Percentiles rank a stretch among this genome's conserved stretches.
phyloP scores from a whole-genome alignment of 2,888 invertebrate species.

The Acleris laterana region DNA sequence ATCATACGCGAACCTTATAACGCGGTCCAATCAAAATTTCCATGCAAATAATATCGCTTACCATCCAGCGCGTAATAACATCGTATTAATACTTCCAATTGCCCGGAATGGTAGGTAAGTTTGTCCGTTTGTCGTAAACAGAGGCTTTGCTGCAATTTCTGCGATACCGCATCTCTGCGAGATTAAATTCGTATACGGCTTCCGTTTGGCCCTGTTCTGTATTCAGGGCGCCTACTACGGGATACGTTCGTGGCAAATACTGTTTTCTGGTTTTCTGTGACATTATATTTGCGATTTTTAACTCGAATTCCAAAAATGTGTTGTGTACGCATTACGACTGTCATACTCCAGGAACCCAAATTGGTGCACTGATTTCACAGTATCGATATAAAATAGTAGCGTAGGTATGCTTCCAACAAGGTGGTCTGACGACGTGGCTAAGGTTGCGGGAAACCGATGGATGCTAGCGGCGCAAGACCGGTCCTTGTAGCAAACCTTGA shows the following conservation, averaged over 20 bases:
- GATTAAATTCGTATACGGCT: conserved; percentile 81
- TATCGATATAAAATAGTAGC: no score
- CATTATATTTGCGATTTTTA: no score
- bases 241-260: conserved; percentile 24
- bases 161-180: conserved; percentile 79
- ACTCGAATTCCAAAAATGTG: no score
- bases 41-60: conserved; percentile 35
- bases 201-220: conserved; percentile 68
- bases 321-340: no score
- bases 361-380: no score
- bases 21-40: conserved; percentile 31
- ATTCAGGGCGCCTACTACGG: conserved; percentile 69
- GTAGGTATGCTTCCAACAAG: no score
- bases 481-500: no score
- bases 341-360: no score
- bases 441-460: no score
- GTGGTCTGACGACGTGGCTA: no score
- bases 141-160: conserved; percentile 74
- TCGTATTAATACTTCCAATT: conserved; percentile 35
- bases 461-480: no score
- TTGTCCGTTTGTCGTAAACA: conserved; percentile 66
- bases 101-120: conserved; percentile 38
- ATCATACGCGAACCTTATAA: conserved; percentile 10
- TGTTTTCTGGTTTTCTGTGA: no score
- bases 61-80: conserved; percentile 25